Base-by-base conservation (phyloP, 2,888 invertebrate species). In the Cynaeus angustus region DNA sequence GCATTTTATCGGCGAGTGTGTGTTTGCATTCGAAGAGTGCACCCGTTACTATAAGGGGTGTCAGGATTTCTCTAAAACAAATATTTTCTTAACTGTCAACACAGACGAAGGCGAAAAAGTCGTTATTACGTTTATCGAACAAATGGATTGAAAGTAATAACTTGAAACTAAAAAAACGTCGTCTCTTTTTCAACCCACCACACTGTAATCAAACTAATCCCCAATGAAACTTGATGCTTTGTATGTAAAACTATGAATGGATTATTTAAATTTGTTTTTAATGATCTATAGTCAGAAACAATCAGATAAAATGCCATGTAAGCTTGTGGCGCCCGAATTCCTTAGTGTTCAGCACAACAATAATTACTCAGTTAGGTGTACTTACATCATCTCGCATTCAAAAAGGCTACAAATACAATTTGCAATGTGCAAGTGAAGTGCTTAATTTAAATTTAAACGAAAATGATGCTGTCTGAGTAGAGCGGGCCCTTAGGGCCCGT, bases 21-120 rank as follows among this genome's bases (percentile, higher is more conserved):
- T 80, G 78, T 80, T 80, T 80, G 76, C 76, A 74, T 72, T 79
- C 77, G 74, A 77, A 79, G 81, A 80, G 66, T 58, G 66, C 66
- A 67, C 66, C 46, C 55, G 26, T 21, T 46, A 56, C 45, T 48
- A 37, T 38, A 37, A 30, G 33, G 52, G 52, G 30, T 37, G 28
- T 30, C 21, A 3, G 66, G 66, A 66, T 66, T 66, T 56, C 56
- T 50, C 52, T 43, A 67, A 59, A 67, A 59, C 66, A 67, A 67
- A 67, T 67, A 67, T 67, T 67, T 52, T 41, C 58, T 56, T 58
- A 66, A 56, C 53, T 62, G 53, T 55, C 28, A 64, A 37, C 62
- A 62, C 13, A 28, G 26, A 12, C 56, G 37, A 62, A 41, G 41
- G 52, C 62, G 38, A 62, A 52, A 62, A 38, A 62, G 52, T 41